Evolutionary conservation across 2,113 vertebrate genomes (phyloP).

Genomic region (Dasypus novemcinctus): DNA sequence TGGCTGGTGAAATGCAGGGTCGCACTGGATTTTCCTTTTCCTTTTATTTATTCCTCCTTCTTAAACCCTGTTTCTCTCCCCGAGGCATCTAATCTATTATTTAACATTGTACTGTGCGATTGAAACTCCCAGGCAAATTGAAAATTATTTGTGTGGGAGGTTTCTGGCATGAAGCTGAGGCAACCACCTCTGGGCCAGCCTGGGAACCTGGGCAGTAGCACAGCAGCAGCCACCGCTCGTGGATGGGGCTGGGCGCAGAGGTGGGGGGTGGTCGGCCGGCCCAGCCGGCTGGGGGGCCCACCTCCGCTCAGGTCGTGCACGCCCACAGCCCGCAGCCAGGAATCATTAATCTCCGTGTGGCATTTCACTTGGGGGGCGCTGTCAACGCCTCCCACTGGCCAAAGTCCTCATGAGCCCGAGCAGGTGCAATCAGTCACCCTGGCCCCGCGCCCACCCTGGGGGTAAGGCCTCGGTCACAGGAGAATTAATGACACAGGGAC

Average conservation of each 20-base stretch:
- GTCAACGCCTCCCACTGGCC: slow-evolving; percentile 12
- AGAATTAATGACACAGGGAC: slow-evolving; percentile 63
- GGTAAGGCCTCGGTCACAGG: slow-evolving; percentile 44
- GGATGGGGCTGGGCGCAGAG: background rate
- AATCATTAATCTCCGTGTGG: slow-evolving; percentile 21
- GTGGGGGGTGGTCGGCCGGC: background rate
- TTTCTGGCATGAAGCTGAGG: slow-evolving; percentile 61
- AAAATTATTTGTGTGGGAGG: slow-evolving; percentile 69
- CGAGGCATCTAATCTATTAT: slow-evolving; percentile 77
- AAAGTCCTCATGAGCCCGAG: background rate
- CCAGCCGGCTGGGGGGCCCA: accelerated
- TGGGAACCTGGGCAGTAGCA: background rate
- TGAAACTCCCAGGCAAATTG: slow-evolving; percentile 77
- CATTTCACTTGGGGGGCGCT: slow-evolving; percentile 33
- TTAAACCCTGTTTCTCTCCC: slow-evolving; percentile 78
- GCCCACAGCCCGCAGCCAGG: background rate
- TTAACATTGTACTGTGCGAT: slow-evolving; percentile 76
- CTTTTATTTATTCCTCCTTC: slow-evolving; percentile 79
- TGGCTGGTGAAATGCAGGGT: background rate
- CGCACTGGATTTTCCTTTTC: slow-evolving; percentile 70
- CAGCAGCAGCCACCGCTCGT: background rate
- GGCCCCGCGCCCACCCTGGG: background rate
- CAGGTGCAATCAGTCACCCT: slow-evolving; percentile 66
- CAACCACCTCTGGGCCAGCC: slow-evolving; percentile 67
- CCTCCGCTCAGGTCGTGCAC: background rate